These are phyloP conservation scores for Andrena marginata DNA, from an alignment of 2,888 invertebrate genomes.

Conservation along the genomic window DNA sequence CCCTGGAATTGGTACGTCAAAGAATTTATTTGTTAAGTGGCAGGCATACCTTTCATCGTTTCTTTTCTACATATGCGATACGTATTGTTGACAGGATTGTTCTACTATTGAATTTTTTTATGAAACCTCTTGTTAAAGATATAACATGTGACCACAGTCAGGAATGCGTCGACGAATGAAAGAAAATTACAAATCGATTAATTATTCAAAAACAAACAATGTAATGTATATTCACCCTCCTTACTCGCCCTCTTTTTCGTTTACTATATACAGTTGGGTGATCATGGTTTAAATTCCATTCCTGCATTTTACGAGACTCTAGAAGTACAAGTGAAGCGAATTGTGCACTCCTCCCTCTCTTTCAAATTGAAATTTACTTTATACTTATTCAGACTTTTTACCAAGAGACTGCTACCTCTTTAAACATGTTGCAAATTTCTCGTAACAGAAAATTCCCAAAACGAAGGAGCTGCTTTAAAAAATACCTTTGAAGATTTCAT, in stretches of 20 bases:
- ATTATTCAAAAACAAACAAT: neutral
- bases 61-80: constrained; percentile 55
- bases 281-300: constrained; percentile 28
- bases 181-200: constrained; percentile 13
- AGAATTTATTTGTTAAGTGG: constrained; percentile 67
- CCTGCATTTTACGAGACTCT: constrained; percentile 33
- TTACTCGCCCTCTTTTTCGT: constrained; percentile 1
- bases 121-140: neutral
- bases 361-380: constrained; percentile 9
- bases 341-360: constrained; percentile 60
- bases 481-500: no score
- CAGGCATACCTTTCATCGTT: constrained; percentile 52
- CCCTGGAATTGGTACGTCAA: constrained; percentile 88
- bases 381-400: no score
- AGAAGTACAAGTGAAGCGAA: constrained; percentile 43
- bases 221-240: neutral
- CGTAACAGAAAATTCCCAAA: no score
- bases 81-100: constrained; percentile 6
- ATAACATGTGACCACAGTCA: constrained; percentile 37
- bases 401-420: no score
- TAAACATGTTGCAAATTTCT: no score
- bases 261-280: neutral
- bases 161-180: constrained; percentile 22
- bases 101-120: constrained; percentile 2
- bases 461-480: no score